Evolutionary conservation across 2,113 vertebrate genomes (phyloP).

Genomic region (Sterna hirundo): DNA sequence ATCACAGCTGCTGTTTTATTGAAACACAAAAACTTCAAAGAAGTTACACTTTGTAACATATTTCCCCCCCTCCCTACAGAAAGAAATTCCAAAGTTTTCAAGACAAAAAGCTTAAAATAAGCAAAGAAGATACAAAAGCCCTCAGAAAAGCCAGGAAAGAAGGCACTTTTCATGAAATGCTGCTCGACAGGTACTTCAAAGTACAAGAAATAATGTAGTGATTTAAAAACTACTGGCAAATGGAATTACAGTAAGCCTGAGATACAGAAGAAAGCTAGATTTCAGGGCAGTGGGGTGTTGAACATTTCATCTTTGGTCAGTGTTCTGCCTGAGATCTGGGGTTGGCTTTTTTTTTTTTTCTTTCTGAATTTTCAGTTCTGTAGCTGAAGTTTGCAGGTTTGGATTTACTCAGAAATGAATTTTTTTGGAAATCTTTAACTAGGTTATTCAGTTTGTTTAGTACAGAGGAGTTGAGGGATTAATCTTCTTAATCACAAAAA

Average conservation of each 20-base stretch:
- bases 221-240: not conserved
- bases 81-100: constrained; percentile 99
- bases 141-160: constrained; percentile 91
- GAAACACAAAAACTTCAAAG: not conserved
- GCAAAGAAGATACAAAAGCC: constrained; percentile 82
- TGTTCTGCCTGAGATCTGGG: not conserved
- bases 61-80: constrained; percentile 67
- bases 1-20: not conserved
- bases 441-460: not conserved
- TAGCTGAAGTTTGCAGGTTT: not conserved
- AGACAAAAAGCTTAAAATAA: constrained; percentile 91
- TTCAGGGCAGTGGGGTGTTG: not conserved
- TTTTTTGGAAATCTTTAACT: not conserved
- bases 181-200: constrained; percentile 88
- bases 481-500: not conserved
- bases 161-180: constrained; percentile 91
- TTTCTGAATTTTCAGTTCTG: not conserved
- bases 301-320: not conserved
- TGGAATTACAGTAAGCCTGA: not conserved
- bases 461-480: not conserved
- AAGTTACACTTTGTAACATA: not conserved
- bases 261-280: not conserved
- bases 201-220: not conserved
- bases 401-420: not conserved
- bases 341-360: not conserved